A percentile compares a stretch with the other conserved stretches of the same genome.
These are phyloP conservation scores for Sinocyclocheilus grahami DNA, from an alignment of 2,113 vertebrate species.

Conservation along the genomic window DNA sequence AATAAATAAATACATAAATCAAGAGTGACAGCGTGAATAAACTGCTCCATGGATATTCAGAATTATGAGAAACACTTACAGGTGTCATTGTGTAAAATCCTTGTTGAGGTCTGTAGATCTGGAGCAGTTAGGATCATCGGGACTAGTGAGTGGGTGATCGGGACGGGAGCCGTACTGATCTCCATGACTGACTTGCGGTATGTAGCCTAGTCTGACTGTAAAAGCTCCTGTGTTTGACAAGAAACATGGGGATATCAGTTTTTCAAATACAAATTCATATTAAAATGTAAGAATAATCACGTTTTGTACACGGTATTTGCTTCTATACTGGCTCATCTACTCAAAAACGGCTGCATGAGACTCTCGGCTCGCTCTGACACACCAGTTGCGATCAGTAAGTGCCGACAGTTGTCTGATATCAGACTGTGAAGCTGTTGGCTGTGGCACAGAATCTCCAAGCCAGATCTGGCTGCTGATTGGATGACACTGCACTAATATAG, in stretches of 20 bases:
- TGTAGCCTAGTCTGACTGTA: background rate
- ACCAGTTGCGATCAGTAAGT: background rate
- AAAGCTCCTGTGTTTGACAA: background rate
- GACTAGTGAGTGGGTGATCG: too few relatives aligned
- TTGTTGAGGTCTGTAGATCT: background rate
- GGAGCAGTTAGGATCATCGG: accelerated
- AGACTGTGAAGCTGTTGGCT: background rate
- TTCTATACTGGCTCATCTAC: background rate
- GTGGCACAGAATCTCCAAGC: background rate
- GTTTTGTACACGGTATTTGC: background rate
- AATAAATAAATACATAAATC: too few relatives aligned
- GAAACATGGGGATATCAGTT: background rate
- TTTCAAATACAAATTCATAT: background rate
- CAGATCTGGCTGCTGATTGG: conserved; percentile 13
- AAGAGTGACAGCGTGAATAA: background rate
- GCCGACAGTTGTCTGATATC: background rate
- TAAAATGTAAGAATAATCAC: background rate
- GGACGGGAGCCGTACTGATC: too few relatives aligned
- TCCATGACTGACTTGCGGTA: background rate
- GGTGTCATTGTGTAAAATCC: background rate
- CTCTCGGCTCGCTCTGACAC: background rate
- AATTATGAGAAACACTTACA: background rate
- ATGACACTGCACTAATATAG: background rate
- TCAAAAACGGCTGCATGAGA: background rate
- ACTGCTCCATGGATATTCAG: background rate